Base-by-base conservation (phyloP, 2,113 vertebrate genomes). In the Prochilodus magdalenae region DNA sequence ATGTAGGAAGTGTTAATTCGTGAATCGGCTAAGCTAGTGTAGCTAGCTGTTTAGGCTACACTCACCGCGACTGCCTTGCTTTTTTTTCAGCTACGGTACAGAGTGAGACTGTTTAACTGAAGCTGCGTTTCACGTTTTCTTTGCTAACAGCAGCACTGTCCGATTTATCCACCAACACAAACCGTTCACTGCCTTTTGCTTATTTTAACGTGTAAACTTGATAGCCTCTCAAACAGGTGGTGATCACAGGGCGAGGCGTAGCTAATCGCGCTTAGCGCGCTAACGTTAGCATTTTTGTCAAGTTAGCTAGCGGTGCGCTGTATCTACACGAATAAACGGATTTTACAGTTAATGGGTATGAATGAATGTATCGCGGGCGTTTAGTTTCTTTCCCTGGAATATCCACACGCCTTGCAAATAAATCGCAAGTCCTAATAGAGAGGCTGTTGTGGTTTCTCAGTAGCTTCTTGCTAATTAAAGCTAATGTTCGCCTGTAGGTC, bases 211-310 rank as follows among this genome's bases (percentile, higher is more conserved):
- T 22, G 14, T 66, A 36, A 33, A 67, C 16, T 36, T 36, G 29
- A 36, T 30, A 36, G 15, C 14, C 4, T 26, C 5, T 24, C 24
- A 12, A 60, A 60, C 24, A 26, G 57, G 22, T 60, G 57, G 57
- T 12, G n/a, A 26, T 26, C n/a, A 26, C 12, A 3, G 22, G 57
- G 57, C 57, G 57, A 60, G 57, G 57, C 53, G 22, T n/a, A 57
- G 53, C 22, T 57, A 62, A 27, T 40, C 40, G 4, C 13, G 16
- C 16, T 51, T 12, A 57, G 30, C 33, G 14, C 18, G 69, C 29
- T 75, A 75, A 55, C 26, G 51, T 33, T 74, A 74, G 73, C 53
- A 75, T 40, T 20, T 81, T 81, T 67, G 30, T 69, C 80, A 47
- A 5, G 4, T 66, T 74, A 73, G 79, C 59, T 5, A 55, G n/a